Evolutionary conservation across 2,113 vertebrate species (phyloP), one percentile per base, ranked within the genome.

Genomic region (Mesembrinibis cayennensis): DNA sequence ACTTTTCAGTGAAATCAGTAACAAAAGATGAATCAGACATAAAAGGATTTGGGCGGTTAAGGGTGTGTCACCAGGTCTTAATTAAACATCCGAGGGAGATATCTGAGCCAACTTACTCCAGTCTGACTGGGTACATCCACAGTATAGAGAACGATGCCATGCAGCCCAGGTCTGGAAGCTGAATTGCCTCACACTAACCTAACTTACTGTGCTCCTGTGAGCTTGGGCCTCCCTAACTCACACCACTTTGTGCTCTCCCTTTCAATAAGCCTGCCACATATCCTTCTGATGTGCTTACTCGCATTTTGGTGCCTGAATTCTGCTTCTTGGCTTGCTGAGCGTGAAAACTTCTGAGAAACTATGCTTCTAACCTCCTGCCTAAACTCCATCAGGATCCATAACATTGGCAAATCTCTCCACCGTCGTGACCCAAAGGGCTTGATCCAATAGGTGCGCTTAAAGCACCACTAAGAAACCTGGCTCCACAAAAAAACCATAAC

Each of bases 1-100:
- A 93, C 89, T 96, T 97, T 97, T 96, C 83, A 94, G 86, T 89
- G 92, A 97, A 97, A 97, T 96, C 94, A 96, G 97, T 96, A 95
- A 89, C 86, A 90, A 83, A 91, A 95, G 89, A 95, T 92, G 94
- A 97, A 97, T 96, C 97, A 96, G 97, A 97, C 92, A 96, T 96
- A 93, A 97, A 97, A 97, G 94, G 95, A 96, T 83, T 96, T 91
- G 80, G 80, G 91, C 91, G 96, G 96, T 95, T 97, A 95, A 92
- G 96, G 96, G 95, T 15, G 95, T 96, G 96, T 73, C 91, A 89
- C 87, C 40, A 97, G 50, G 89, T 78, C 93, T 96, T 97, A 95
- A 97, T 97, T 97, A 96, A 97, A 97, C 87, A 94, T 96, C 71
- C 47, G 14, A 96, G 83, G 72, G 83, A 96, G 96, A 95, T 97